Base-by-base conservation (phyloP, 2,888 invertebrate genomes). In the Liodrosophila aerea region DNA sequence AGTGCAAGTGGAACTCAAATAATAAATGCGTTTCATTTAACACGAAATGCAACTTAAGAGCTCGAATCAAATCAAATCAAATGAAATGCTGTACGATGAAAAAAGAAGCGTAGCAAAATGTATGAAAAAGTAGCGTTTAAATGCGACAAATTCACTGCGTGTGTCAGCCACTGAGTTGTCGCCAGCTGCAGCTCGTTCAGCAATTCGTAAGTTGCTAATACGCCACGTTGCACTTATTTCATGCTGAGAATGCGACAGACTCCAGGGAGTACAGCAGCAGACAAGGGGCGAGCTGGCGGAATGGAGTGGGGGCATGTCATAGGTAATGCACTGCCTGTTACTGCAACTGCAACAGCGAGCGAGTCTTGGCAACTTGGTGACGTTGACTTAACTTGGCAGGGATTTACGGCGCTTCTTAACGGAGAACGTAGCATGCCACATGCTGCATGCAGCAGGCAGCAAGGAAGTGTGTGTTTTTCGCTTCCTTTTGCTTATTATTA, bases 171-270 rank as follows among this genome's bases (percentile, higher is more conserved):
- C 56, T 33, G 33, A 11, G 33, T 33, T 4, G 4, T 5, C 3
- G 33, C 67, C 64, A 65, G 76, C 52, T 64, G 30, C 53, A 18
- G 39, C 44, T 62, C 57, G 49, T 30, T 47, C 44, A 53, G 63
- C 50, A 62, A 41, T 45, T 44, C 60, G 46, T 59, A 76, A 82
- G 85, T 86, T 86, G 81, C 86, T 83, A 85, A 87, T 85, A 87
- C 87, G 88, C 85, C 84, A 76, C 82, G 88, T 75, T 88, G 86
- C 87, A 87, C 88, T 85, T 83, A 75, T 76, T 85, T 78, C 82
- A 68, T 77, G 75, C 76, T 53, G 52, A 29, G 57, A 50, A 50
- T 43, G 62, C 36, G 33, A 30, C 51, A 41, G 56, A 47, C 40
- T 44, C 29, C 33, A 22, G 37, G 12, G 18, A 18, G 40, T 8